A percentile compares a stretch with the other conserved stretches of the same genome.
Evolutionary conservation across 2,888 invertebrate species (phyloP).

Genomic region (Catocala nupta): DNA sequence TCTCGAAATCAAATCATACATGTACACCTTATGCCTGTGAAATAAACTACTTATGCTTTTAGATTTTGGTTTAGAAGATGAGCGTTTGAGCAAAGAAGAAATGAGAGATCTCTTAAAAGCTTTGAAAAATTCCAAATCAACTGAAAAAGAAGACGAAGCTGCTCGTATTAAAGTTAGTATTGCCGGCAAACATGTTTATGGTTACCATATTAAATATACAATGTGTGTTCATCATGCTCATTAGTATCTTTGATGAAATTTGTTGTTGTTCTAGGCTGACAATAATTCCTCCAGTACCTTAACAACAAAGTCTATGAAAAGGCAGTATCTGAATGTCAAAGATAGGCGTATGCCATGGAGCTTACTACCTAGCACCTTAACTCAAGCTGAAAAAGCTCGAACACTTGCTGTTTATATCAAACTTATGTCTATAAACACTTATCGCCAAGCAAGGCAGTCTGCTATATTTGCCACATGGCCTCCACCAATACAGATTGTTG

Average conservation of each 20-base stretch:
- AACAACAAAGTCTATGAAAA: conserved; percentile 69
- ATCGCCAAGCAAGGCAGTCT: conserved; percentile 76
- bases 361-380: conserved; percentile 69
- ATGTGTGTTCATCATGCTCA: too few relatives aligned
- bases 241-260: too few relatives aligned
- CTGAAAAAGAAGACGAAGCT: conserved; percentile 72
- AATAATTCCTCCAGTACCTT: conserved; percentile 40
- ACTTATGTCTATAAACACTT: conserved; percentile 78
- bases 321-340: conserved; percentile 74
- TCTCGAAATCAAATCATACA: too few relatives aligned
- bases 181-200: too few relatives aligned
- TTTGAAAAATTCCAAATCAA: conserved; percentile 77
- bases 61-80: conserved; percentile 83
- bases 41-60: neutral
- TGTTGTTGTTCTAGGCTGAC: conserved; percentile 54
- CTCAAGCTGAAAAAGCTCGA: conserved; percentile 76
- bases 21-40: too few relatives aligned
- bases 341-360: conserved; percentile 84
- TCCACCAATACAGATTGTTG: conserved; percentile 78
- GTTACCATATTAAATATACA: too few relatives aligned
- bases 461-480: conserved; percentile 77
- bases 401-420: conserved; percentile 79
- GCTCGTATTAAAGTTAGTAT: conserved; percentile 32
- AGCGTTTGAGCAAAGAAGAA: conserved; percentile 80
- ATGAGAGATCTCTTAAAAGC: conserved; percentile 81